These are phyloP conservation scores for Andrena hattorfiana DNA, from an alignment of 2,888 invertebrate species.

Conservation along the genomic window DNA sequence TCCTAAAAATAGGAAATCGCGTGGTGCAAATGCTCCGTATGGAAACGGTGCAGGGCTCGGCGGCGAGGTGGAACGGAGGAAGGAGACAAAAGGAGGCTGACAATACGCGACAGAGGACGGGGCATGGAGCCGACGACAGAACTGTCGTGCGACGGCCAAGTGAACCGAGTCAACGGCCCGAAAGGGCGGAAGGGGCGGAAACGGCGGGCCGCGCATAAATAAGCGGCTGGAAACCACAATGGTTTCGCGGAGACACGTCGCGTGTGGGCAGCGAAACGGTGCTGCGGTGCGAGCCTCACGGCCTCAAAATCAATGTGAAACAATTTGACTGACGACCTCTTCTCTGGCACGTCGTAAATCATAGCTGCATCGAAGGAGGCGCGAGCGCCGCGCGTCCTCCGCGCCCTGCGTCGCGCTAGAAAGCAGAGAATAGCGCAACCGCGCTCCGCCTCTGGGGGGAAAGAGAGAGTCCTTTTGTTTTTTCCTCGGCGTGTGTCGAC, in stretches of 20 bases:
- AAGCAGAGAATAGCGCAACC: constrained; percentile 30
- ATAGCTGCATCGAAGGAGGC: constrained; percentile 53
- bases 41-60: not conserved
- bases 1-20: constrained; percentile 44
- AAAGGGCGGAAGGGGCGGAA: constrained; percentile 77
- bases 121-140: constrained; percentile 64
- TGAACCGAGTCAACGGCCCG: constrained; percentile 77
- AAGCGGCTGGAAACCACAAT: constrained; percentile 75
- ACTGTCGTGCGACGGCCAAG: constrained; percentile 68
- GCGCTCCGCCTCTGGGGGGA: not conserved
- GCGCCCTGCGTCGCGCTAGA: constrained; percentile 6
- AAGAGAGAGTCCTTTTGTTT: not conserved
- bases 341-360: constrained; percentile 69
- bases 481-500: constrained; percentile 9
- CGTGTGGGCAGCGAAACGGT: constrained; percentile 69
- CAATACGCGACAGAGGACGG: constrained; percentile 25
- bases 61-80: not conserved
- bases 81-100: constrained; percentile 28
- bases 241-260: constrained; percentile 70
- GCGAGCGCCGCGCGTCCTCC: constrained; percentile 24
- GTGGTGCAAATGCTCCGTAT: not conserved
- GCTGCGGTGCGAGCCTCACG: constrained; percentile 59
- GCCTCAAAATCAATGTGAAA: constrained; percentile 74
- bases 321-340: constrained; percentile 73
- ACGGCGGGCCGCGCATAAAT: constrained; percentile 77